phyloP scores from a whole-genome alignment of 2,888 invertebrate species.

The Conus canariensis region DNA sequence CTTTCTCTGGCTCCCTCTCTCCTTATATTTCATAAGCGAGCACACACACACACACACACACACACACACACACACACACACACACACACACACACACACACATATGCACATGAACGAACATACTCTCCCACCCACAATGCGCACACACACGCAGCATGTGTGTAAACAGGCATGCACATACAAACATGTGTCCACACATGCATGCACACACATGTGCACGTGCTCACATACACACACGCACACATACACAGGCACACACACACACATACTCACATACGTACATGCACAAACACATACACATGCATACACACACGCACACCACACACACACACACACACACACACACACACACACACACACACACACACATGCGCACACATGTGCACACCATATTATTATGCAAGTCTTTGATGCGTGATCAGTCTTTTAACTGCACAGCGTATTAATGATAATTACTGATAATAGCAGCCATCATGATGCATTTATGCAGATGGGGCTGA shows the following conservation, averaged over 20 bases:
- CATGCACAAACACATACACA: conserved; percentile 2
- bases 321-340: neutral
- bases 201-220: neutral
- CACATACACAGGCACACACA: conserved; percentile 6
- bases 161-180: neutral
- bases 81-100: too few relatives aligned
- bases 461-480: too few relatives aligned
- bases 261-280: conserved; percentile 18
- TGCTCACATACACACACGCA: neutral
- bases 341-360: neutral
- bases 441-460: too few relatives aligned
- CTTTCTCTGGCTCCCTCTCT: too few relatives aligned
- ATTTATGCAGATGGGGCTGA: too few relatives aligned
- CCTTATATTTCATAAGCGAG: too few relatives aligned
- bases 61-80: too few relatives aligned
- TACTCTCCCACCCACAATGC: neutral
- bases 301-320: neutral
- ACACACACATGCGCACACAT: neutral
- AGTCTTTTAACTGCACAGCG: too few relatives aligned
- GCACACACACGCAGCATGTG: neutral
- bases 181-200: neutral
- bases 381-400: neutral
- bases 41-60: too few relatives aligned
- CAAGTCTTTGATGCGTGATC: too few relatives aligned
- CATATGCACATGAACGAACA: too few relatives aligned